Evolutionary conservation across 1,140 invertebrate genomes (phyloP), one percentile per base, ranked within the genome.

Genomic region (Drosophila trapezifrons): DNA sequence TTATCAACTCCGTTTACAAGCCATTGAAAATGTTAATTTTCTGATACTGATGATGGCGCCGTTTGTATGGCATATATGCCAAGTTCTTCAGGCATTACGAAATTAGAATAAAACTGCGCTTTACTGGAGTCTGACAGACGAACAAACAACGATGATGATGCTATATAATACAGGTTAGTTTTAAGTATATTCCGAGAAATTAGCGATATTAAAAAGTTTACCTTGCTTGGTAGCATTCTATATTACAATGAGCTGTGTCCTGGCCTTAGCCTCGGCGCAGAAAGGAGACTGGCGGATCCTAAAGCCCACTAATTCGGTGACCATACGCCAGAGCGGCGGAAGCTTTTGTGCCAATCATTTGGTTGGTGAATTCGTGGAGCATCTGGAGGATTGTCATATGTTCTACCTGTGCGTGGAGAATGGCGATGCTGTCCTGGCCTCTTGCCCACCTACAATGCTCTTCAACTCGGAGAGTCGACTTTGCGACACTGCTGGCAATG

Each of bases 11-110:
- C 51, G 38, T 43, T 38, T 49, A 86, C 82, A 86, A 59, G 82
- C 71, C 69, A 58, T 78, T 69, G 75, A 87, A 86, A 87, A 86
- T 86, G 79, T 79, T 86, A 86, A 86, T 86, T 86, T 79, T 79
- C 83, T 86, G 82, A 86, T 86, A 83, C 51, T 73, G 79, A 29
- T 25, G 25, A 45, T 57, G 58, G 62, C 64, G 54, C 20, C 49
- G 40, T 57, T 47, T 69, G 17, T 51, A 17, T 72, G 47, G 65
- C 74, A 72, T 82, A 86, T 87, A 89, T 83, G 67, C 46, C 67
- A 72, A 80, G 80, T 58, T 89, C 80, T 47, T 20, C 15, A 12
- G 56, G 45, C 73, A 69, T 79, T 70, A 80, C 79, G 63, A 83
- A 77, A 87, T 80, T 87, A 87, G 83, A 87, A 87, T 83, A 87